Base-by-base conservation (phyloP, 2,113 vertebrate species). In the Rhodinocichla rosea region DNA sequence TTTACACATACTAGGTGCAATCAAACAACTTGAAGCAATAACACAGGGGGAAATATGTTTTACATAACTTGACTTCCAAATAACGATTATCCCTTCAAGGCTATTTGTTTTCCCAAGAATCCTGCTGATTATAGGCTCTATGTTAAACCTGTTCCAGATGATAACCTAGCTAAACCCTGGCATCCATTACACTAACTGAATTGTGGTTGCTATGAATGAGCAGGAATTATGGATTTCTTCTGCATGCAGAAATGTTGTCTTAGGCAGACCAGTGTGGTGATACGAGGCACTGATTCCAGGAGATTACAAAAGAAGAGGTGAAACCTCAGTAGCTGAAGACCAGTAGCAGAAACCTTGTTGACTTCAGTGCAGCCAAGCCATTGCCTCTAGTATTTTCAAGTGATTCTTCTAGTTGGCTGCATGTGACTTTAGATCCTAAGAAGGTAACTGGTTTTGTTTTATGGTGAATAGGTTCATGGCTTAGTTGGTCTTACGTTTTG, bases 31-130 rank as follows among this genome's bases (percentile, higher is more conserved):
- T 91, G 74, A 86, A 96, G 93, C 83, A 82, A 92, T 93, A 97
- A 94, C 96, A 96, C 91, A 93, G 83, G 97, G 57, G 90, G 88
- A 95, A 98, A 94, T 83, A 67, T 83, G 93, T 95, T 98, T 96
- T 97, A 94, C 96, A 97, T 97, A 97, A 96, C 91, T 96, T 90
- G 93, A 93, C 97, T 97, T 97, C 96, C 87, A 94, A 97, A 91
- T 78, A 88, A 67, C 0, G 96, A 96, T 98, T 97, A 96, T 95
- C 87, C 94, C 92, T 97, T 92, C 94, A 87, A 97, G 96, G 83
- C 92, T 94, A 75, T 94, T 95, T 97, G 93, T 95, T 94, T 96
- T 96, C 87, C 90, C 91, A 94, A 96, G 96, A 83, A 93, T 92
- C 97, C 97, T 97, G 95, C 97, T 97, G 98, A 87, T 97, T 95